Percentiles rank a stretch among this genome's conserved stretches.
phyloP scores from a whole-genome alignment of 1,140 invertebrate genomes.

The Brachionus rotundiformis region DNA sequence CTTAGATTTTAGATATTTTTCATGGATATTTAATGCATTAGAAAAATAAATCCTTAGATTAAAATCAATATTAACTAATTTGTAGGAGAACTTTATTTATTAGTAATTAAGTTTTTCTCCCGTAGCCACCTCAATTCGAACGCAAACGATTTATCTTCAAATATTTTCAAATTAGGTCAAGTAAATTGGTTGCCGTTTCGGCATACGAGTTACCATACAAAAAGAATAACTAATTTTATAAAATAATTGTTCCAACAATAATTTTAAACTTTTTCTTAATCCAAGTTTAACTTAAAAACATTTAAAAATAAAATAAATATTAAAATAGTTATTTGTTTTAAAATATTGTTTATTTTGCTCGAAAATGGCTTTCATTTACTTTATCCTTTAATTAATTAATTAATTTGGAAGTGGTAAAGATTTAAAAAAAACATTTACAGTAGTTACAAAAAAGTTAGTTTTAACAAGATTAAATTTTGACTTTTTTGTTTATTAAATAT shows the following conservation, averaged over 20 bases:
- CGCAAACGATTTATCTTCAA: background rate
- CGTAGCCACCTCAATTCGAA: background rate
- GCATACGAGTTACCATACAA: background rate
- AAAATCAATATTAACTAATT: background rate
- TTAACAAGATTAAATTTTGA: no score
- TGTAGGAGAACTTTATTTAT: background rate
- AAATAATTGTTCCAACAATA: background rate
- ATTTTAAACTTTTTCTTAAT: background rate
- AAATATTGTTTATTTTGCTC: background rate
- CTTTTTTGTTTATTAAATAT: conserved; percentile 9
- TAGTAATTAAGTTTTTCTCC: background rate
- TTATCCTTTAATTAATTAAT: background rate
- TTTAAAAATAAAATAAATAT: background rate
- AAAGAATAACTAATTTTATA: background rate
- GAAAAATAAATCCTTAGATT: background rate
- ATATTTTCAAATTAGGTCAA: background rate
- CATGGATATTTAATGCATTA: background rate
- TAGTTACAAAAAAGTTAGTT: no score
- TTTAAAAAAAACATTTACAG: background rate
- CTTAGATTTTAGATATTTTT: background rate
- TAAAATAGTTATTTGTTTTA: background rate
- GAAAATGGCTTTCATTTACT: background rate
- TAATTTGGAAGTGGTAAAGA: background rate
- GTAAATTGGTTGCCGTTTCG: background rate
- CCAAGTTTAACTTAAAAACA: background rate